phyloP scores from a whole-genome alignment of 2,113 vertebrate species.

The Steatornis caripensis region DNA sequence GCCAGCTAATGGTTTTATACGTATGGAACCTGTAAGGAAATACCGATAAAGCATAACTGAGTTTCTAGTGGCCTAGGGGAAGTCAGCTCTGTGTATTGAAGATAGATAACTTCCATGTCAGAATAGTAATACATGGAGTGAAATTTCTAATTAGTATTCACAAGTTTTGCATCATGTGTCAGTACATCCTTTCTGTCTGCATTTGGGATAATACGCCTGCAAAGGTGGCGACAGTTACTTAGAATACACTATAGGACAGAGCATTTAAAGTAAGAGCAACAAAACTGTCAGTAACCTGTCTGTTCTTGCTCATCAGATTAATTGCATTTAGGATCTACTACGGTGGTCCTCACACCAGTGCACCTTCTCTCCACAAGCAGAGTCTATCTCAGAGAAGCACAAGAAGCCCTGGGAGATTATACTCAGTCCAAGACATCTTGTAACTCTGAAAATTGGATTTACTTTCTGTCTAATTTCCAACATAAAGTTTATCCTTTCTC shows the following conservation, averaged over 20 bases:
- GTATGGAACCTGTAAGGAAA: neutral
- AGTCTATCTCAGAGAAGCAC: neutral
- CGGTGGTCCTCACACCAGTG: neutral
- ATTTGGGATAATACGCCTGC: neutral
- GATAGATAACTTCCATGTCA: neutral
- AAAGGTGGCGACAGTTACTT: neutral
- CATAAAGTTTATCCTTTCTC: neutral
- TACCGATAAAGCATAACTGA: neutral
- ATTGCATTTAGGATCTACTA: neutral
- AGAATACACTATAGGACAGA: neutral
- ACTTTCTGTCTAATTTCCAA: neutral
- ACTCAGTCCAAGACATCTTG: accelerated
- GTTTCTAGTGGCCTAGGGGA: neutral
- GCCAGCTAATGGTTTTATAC: neutral
- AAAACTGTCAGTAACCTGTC: neutral
- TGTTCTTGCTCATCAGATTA: neutral
- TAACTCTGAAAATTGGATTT: neutral
- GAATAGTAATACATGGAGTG: neutral
- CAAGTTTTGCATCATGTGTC: neutral
- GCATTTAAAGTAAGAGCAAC: neutral
- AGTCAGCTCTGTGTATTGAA: neutral
- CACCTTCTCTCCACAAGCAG: neutral
- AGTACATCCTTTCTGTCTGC: neutral
- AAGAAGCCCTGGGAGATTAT: neutral
- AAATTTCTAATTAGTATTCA: neutral